A percentile compares a stretch with the other conserved stretches of the same genome.
phyloP scores from a whole-genome alignment of 2,888 invertebrate species.

The Zhuqinia jingwanae region DNA sequence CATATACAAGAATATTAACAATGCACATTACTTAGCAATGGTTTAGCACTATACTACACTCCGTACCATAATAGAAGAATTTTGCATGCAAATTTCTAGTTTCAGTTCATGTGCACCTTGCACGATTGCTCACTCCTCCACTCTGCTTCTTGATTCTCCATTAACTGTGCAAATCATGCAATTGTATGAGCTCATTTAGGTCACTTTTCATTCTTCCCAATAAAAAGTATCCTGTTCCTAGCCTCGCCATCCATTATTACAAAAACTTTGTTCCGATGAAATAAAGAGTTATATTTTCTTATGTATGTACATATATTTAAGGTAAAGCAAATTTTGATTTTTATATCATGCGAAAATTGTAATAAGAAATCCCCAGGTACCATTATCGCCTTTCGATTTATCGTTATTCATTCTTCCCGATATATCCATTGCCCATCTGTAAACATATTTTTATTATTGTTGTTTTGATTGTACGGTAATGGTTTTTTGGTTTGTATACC shows the following conservation, averaged over 20 bases:
- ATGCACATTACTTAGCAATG: too few species aligned
- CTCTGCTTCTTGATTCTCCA: constrained; percentile 16
- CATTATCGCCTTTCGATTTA: not conserved
- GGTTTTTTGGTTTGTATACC: not conserved
- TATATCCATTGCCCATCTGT: not conserved
- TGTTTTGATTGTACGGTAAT: too few species aligned
- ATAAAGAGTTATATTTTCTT: too few species aligned
- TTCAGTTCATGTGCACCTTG: too few species aligned
- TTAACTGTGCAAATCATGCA: constrained; percentile 21
- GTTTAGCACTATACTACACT: too few species aligned
- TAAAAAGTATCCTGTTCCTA: constrained; percentile 37
- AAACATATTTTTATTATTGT: too few species aligned
- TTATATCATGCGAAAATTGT: not conserved
- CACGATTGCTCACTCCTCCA: constrained; percentile 43
- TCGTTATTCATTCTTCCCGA: not conserved
- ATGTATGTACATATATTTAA: too few species aligned
- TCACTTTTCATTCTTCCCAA: constrained; percentile 6
- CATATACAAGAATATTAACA: not conserved
- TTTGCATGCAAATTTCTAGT: not conserved
- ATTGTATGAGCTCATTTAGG: constrained; percentile 57
- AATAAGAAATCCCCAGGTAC: not conserved
- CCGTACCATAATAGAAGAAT: too few species aligned
- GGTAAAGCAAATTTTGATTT: not conserved
- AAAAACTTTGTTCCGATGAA: too few species aligned
- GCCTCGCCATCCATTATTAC: too few species aligned